Conservation (phyloP, 2,888 invertebrate genomes). For the Acrocyrtus sp. region DNA sequence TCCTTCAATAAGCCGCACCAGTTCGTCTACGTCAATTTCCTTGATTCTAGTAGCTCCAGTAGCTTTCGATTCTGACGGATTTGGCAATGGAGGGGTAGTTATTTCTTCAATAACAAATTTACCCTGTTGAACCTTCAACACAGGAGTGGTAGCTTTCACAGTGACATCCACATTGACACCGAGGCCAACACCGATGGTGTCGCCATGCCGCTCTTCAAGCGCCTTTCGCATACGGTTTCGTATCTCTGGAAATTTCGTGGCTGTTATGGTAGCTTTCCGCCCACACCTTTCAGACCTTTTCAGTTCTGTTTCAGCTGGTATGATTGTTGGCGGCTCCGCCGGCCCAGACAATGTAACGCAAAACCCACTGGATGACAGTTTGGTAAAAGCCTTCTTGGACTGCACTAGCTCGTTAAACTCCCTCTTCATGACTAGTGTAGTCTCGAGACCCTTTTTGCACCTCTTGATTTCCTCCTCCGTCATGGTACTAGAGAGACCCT, state of each 20-base stretch:
- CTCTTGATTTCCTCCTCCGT: conserved; percentile 40
- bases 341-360: conserved; percentile 28
- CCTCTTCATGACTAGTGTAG: conserved; percentile 32
- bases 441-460: conserved; percentile 33
- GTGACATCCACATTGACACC: not conserved
- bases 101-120: no score
- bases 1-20: conserved; percentile 59
- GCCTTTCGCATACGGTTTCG: conserved; percentile 22
- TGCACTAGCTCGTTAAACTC: conserved; percentile 32
- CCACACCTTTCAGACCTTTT: not conserved
- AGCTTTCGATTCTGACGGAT: no score
- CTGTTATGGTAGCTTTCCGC: not conserved
- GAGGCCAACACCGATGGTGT: no score
- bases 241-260: conserved; percentile 21
- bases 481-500: conserved; percentile 19
- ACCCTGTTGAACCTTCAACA: not conserved
- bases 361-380: conserved; percentile 32
- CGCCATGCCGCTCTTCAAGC: not conserved
- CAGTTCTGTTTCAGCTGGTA: conserved; percentile 2
- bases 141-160: not conserved
- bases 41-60: no score
- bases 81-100: no score
- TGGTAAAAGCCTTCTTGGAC: conserved; percentile 32
- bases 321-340: conserved; percentile 12
- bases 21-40: conserved; percentile 54